phyloP scores from a whole-genome alignment of 2,797 vertebrate species.

The Lutra lutra region DNA sequence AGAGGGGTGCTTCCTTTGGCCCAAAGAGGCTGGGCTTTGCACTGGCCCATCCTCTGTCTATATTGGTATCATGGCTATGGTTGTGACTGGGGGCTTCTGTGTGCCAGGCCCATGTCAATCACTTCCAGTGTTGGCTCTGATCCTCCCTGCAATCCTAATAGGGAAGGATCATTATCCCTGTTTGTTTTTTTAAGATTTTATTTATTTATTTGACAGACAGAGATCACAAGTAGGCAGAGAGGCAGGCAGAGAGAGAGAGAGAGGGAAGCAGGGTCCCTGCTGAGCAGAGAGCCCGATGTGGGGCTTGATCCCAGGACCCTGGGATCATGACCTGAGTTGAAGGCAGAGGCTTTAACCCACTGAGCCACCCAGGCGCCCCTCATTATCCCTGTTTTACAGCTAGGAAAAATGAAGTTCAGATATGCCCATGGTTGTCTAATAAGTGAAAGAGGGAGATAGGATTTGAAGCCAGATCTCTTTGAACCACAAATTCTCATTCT shows the following conservation, averaged over 20 bases:
- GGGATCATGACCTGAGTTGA: too few species aligned
- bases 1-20: background rate
- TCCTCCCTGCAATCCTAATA: conserved; percentile 17
- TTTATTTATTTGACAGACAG: too few species aligned
- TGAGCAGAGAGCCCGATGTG: too few species aligned
- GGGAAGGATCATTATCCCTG: background rate
- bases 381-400: background rate
- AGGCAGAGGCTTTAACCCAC: too few species aligned
- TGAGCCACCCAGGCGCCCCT: background rate
- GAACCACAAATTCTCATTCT: background rate
- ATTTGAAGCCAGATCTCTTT: conserved; percentile 25
- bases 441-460: background rate
- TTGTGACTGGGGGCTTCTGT: background rate
- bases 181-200: background rate
- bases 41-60: background rate
- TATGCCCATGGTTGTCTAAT: background rate
- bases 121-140: background rate
- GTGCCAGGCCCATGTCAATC: background rate
- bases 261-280: too few species aligned
- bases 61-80: background rate
- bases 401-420: conserved; percentile 29
- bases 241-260: too few species aligned
- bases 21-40: background rate
- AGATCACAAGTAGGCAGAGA: too few species aligned
- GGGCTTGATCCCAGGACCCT: too few species aligned